Conservation (phyloP, 2,888 invertebrate species). For the Dryocosmus kuriphilus region DNA sequence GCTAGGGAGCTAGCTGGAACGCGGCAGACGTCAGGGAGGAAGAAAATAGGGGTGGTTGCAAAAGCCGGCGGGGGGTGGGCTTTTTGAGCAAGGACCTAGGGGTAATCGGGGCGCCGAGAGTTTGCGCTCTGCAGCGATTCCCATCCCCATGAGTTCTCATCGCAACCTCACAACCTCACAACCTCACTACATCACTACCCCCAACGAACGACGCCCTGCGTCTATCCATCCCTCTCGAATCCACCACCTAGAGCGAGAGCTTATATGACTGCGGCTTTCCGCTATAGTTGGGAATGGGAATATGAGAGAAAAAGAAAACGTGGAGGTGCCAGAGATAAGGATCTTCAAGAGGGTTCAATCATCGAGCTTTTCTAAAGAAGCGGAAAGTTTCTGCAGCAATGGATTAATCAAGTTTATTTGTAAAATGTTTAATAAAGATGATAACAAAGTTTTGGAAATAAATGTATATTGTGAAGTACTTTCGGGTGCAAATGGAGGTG, state of each 20-base stretch:
- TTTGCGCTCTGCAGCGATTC: constrained; percentile 61
- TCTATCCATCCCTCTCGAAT: constrained; percentile 48
- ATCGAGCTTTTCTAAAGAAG: background rate
- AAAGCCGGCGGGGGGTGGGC: constrained; percentile 53
- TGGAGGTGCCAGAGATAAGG: background rate
- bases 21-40: constrained; percentile 65
- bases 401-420: background rate
- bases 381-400: background rate
- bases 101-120: constrained; percentile 66
- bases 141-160: constrained; percentile 27
- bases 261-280: background rate
- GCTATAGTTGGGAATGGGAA: background rate
- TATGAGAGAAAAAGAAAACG: background rate
- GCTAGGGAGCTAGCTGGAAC: constrained; percentile 53
- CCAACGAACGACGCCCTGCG: background rate
- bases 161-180: constrained; percentile 22
- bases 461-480: too few species aligned
- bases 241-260: constrained; percentile 12
- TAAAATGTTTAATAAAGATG: too few species aligned
- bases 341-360: background rate
- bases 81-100: constrained; percentile 45
- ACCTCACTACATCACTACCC: background rate
- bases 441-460: too few species aligned
- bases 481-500: too few species aligned
- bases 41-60: constrained; percentile 62